Base-by-base conservation (phyloP, 2,113 vertebrate genomes). In the Oryzias celebensis region DNA sequence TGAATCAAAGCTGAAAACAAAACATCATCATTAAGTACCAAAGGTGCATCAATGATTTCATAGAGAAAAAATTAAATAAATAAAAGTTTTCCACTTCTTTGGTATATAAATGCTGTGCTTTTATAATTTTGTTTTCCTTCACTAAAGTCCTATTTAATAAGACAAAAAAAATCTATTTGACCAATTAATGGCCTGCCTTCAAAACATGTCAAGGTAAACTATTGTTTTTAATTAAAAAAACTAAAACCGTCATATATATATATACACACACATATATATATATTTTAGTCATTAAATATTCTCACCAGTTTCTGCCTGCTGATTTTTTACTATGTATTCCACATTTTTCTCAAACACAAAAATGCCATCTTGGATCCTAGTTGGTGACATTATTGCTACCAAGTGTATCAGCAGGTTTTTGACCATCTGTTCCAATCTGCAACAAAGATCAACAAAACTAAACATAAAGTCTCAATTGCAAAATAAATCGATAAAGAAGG, bases 231-330 rank as follows among this genome's bases (percentile, higher is more conserved):
- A 36, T 12, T 10, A 12, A 36, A 36, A 36, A 2, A 36, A 13
- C 20, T 20, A 20, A 20, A 20, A 20, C 20, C 20, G 1, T 20
- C 20, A 20, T 20, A 20, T 20, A 20, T 20, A 20, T 20, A 20
- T 1, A 20, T 1, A 20, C 20, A 20, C 20, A 20, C 1, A 20
- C 1, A 20, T 20, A 20, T 20, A 20, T 20, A 20, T 20, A 20
- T 20, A 20, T 20, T 1, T 20, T 20, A 20, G 20, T 20, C 20
- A 1, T 20, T 20, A 20, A 48, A 17, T 56, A 23, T 31, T 57
- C 87, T 89, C 42, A 93, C 92, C 85, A 45, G 72, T 89, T 58
- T 89, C 52, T 52, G 69, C 83, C 59, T 75, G 52, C 0, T 68
- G 50, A 31, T 2, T 73, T 4, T 79, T 66, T 28, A 81, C 70